Evolutionary conservation across 2,888 invertebrate genomes (phyloP), one percentile per base, ranked within the genome.

Genomic region (Agrenia bidenticulata): DNA sequence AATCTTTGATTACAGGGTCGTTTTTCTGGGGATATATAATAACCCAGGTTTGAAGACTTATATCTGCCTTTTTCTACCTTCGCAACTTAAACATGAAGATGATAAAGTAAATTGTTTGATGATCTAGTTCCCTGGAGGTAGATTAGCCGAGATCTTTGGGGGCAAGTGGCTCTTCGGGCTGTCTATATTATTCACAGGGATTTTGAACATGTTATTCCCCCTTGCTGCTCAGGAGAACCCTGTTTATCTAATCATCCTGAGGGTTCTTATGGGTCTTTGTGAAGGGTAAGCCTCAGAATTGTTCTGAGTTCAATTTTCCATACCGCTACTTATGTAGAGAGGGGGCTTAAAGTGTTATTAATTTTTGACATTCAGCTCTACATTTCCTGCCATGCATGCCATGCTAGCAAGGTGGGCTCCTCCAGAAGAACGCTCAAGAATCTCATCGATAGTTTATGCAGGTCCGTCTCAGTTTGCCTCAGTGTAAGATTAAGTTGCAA

Each of bases 1-100:
- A 87, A 78, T 85, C 86, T 13, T 82, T 85, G 63, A 86, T 88
- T 62, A 78, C 87, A 45, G n/a, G n/a, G n/a, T n/a, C n/a, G n/a
- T n/a, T n/a, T n/a, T n/a, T n/a, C n/a, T n/a, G n/a, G n/a, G n/a
- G 83, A 1, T 68, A 68, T 50, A 57, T 68, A 42, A 23, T 68
- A 13, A 64, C 64, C 1, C 68, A 68, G 56, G 67, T 66, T 15
- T 2, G 39, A 17, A 56, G 7, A 55, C 15, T 55, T 2, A 27
- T 26, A 26, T 2, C 15, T 21, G 15, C 51, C n/a, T 17, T 23
- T 15, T n/a, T 54, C 15, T 15, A 39, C 39, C 39, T 15, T 39
- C n/a, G n/a, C n/a, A n/a, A n/a, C n/a, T n/a, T n/a, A n/a, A n/a
- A n/a, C n/a, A n/a, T n/a, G n/a, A n/a, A n/a, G n/a, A n/a, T n/a